These are phyloP conservation scores for Griposia aprilina DNA, from an alignment of 2,888 invertebrate species.

Conservation along the genomic window DNA sequence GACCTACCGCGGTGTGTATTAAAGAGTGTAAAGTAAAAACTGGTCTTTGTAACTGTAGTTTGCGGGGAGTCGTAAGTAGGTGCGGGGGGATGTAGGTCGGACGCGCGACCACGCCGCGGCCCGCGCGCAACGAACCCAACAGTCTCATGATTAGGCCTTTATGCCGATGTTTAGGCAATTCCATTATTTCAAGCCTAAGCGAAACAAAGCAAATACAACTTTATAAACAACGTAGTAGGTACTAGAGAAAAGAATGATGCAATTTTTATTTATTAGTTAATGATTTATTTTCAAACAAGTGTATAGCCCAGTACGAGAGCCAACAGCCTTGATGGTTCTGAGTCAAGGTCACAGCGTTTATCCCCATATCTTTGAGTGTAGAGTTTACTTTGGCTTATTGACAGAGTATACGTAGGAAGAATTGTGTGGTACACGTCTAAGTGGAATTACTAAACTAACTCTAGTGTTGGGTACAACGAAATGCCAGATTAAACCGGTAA, in stretches of 20 bases:
- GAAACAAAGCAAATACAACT: constrained; percentile 8
- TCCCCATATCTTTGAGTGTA: constrained; percentile 52
- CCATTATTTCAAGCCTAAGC: constrained; percentile 5
- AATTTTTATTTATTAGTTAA: constrained; percentile 62
- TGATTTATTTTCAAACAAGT: constrained; percentile 68
- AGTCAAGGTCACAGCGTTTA: constrained; percentile 80
- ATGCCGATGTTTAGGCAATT: constrained; percentile 26
- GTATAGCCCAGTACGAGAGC: constrained; percentile 57
- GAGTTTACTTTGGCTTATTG: constrained; percentile 62
- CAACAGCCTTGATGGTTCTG: constrained; percentile 75
- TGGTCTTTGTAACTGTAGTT: constrained; percentile 87
- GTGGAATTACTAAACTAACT: constrained; percentile 32
- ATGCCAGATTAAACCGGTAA: constrained; percentile 40
- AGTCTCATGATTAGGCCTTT: constrained; percentile 54
- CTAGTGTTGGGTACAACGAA: constrained; percentile 8
- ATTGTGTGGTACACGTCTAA: constrained; percentile 29
- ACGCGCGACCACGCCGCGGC: constrained; percentile 69
- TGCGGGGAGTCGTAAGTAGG: constrained; percentile 67
- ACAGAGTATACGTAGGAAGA: constrained; percentile 53
- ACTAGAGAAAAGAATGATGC: constrained; percentile 58
- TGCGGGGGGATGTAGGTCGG: constrained; percentile 81
- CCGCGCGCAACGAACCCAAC: constrained; percentile 44
- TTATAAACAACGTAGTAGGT: constrained; percentile 16
- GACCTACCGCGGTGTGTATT: constrained; percentile 81
- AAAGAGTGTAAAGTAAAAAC: constrained; percentile 83